Percentiles rank a stretch among this genome's conserved stretches.
Conservation (phyloP, 1,140 invertebrate species). For the Adelges cooleyi region DNA sequence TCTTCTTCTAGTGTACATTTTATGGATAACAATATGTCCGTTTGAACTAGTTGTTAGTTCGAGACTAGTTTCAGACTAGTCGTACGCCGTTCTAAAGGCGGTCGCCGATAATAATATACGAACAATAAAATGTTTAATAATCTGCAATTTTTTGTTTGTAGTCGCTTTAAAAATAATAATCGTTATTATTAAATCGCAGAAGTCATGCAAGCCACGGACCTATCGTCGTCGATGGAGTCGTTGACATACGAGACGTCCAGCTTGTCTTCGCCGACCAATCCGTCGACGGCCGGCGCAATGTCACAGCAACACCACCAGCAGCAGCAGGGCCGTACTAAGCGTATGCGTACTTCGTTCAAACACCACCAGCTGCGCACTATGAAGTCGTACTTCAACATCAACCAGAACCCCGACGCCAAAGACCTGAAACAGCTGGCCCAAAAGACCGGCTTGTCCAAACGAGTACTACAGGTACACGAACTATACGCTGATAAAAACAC, state of each 20-base stretch:
- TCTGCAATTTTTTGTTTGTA: no score
- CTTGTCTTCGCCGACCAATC: constrained; percentile 51
- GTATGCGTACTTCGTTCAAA: constrained; percentile 93
- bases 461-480: constrained; percentile 88
- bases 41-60: no score
- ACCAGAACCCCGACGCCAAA: constrained; percentile 95
- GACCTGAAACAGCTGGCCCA: constrained; percentile 88
- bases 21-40: no score
- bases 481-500: no score
- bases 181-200: no score
- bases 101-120: no score
- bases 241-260: constrained; percentile 57
- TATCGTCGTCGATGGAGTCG: constrained; percentile 66
- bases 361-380: constrained; percentile 93
- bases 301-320: constrained; percentile 40
- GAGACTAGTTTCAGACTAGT: no score
- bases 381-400: constrained; percentile 93
- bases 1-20: no score
- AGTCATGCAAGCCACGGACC: constrained; percentile 56
- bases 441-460: constrained; percentile 92
- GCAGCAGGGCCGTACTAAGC: constrained; percentile 60
- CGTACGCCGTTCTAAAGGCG: no score
- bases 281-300: constrained; percentile 32
- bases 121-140: no score
- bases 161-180: no score